Percentiles rank a stretch among this genome's conserved stretches.
phyloP scores from a whole-genome alignment of 1,140 invertebrate species.

The Polyergus mexicanus region DNA sequence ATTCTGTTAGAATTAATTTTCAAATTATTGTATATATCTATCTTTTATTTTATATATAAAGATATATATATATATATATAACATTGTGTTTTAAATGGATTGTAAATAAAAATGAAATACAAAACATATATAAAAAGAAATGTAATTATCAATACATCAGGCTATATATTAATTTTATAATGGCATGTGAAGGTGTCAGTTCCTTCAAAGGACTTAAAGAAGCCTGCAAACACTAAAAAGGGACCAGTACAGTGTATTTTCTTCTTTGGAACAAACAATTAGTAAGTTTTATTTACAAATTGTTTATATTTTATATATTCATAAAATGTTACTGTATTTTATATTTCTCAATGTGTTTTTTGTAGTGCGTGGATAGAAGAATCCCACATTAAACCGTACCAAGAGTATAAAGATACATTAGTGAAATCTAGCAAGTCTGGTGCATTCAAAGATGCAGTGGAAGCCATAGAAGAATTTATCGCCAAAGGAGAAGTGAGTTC shows the following conservation, averaged over 20 bases:
- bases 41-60: neutral
- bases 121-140: neutral
- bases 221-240: slow-evolving; percentile 88
- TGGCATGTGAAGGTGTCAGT: slow-evolving; percentile 90
- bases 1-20: neutral
- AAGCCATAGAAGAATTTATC: slow-evolving; percentile 95
- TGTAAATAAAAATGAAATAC: slow-evolving; percentile 1
- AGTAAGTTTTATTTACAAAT: slow-evolving; percentile 89
- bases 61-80: neutral
- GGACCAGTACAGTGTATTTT: slow-evolving; percentile 93
- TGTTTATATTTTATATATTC: slow-evolving; percentile 19
- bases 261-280: slow-evolving; percentile 97
- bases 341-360: slow-evolving; percentile 77
- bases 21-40: neutral
- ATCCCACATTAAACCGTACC: slow-evolving; percentile 94
- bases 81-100: neutral
- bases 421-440: slow-evolving; percentile 92
- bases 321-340: slow-evolving; percentile 10
- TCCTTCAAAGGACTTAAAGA: slow-evolving; percentile 90
- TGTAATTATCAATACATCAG: neutral
- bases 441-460: slow-evolving; percentile 94
- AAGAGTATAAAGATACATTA: slow-evolving; percentile 93
- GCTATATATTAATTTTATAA: slow-evolving; percentile 56
- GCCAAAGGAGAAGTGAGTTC: slow-evolving; percentile 89
- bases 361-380: slow-evolving; percentile 97